phyloP scores from a whole-genome alignment of 2,113 vertebrate species.

The Scortum barcoo region DNA sequence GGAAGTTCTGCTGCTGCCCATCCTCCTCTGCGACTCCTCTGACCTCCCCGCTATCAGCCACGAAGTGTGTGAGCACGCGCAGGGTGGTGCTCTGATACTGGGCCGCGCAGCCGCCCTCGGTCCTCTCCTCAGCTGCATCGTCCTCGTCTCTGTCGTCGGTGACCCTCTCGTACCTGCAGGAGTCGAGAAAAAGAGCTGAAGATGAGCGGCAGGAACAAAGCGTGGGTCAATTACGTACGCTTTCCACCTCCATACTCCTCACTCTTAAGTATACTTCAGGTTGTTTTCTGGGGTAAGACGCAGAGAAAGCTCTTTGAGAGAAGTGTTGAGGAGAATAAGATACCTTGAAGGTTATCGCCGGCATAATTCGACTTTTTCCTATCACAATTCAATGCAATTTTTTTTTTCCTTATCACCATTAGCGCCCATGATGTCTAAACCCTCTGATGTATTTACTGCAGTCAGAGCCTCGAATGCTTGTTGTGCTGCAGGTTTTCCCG shows the following conservation, averaged over 20 bases:
- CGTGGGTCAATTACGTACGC: not conserved
- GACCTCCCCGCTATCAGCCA: conserved; percentile 81
- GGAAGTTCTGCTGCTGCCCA: conserved; percentile 84
- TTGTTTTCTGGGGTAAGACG: conserved; percentile 7
- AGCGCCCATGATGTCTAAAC: conserved; percentile 27
- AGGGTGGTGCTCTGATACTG: conserved; percentile 95
- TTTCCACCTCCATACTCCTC: no score
- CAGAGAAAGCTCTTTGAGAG: not conserved
- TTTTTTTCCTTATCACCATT: conserved; percentile 37
- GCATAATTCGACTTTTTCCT: conserved; percentile 17
- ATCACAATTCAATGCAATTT: conserved; percentile 16
- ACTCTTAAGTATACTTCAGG: not conserved
- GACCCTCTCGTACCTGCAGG: conserved; percentile 75
- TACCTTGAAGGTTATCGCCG: conserved; percentile 30
- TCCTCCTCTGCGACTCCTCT: conserved; percentile 70
- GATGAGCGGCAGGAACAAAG: not conserved
- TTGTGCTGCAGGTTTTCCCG: conserved; percentile 35
- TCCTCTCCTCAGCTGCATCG: conserved; percentile 81
- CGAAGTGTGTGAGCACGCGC: conserved; percentile 92
- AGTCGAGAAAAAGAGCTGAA: not conserved
- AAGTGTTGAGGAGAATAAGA: not conserved
- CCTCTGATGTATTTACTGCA: conserved; percentile 48
- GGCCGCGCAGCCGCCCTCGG: conserved; percentile 87
- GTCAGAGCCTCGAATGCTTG: conserved; percentile 34
- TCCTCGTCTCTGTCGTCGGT: conserved; percentile 87